Base-by-base conservation (phyloP, 2,113 vertebrate genomes). In the Leptobrachium leishanense region DNA sequence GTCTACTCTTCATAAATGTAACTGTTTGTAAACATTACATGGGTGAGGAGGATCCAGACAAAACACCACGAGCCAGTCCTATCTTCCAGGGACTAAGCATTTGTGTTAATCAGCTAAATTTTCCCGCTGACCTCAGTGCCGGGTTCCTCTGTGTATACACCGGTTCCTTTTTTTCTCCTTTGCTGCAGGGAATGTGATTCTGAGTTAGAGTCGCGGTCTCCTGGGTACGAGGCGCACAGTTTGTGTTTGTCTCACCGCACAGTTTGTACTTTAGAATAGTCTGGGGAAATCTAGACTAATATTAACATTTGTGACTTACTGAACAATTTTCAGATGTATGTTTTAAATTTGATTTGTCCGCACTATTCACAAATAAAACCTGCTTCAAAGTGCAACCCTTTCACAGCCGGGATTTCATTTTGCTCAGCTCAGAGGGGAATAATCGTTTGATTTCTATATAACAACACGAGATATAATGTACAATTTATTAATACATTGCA, bases 231-330 rank as follows among this genome's bases (percentile, higher is more conserved):
- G 42, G 9, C 7, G 5, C 57, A 43, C 41, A 40, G 62, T 53
- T 13, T 40, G 62, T 39, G 62, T 10, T 6, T 64, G 68, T 68
- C 66, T 31, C 53, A 20, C 11, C 8, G 65, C 43, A 76, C 75
- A 54, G 15, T 2, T 68, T 76, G 64, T 76, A 55, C 74, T 76
- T 15, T 2, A n/a, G 43, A 63, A 71, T 59, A 3, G 7, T 77
- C 68, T 63, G 43, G 68, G 68, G 76, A 77, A 63, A 20, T 70
- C 31, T 71, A 41, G 59, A 43, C 43, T 50, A 77, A 77, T 71
- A 77, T 77, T 77, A 71, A 70, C 42, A 77, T 64, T 70, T 77
- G 31, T 64, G 39, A 54, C 31, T 43, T 62, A 42, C 55, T 62
- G 71, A 77, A 62, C 67, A 50, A 50, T 63, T 46, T 71, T 43